phyloP scores from a whole-genome alignment of 2,113 vertebrate genomes.

The Onychorhynchus coronatus region DNA sequence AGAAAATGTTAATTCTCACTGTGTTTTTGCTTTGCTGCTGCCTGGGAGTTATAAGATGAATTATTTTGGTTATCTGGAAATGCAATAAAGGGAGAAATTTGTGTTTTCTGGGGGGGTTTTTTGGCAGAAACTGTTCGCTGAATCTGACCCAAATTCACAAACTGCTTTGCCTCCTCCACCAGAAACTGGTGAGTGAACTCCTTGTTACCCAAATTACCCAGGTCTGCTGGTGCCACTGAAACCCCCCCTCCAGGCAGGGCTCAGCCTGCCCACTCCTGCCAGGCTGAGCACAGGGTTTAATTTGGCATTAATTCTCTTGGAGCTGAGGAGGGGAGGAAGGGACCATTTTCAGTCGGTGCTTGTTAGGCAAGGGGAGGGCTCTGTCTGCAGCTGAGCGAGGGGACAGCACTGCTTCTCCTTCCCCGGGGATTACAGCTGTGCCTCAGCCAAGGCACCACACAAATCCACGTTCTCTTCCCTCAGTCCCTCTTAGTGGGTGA shows the following conservation, averaged over 20 bases:
- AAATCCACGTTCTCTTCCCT: not conserved
- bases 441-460: not conserved
- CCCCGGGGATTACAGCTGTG: not conserved
- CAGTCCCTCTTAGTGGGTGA: not conserved
- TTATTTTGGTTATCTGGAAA: not conserved
- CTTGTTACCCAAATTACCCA: not conserved
- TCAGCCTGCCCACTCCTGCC: not conserved
- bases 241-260: not conserved
- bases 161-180: slow-evolving; percentile 16
- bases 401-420: not conserved
- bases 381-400: not conserved
- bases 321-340: slow-evolving; percentile 3
- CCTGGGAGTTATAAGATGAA: not conserved
- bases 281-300: slow-evolving; percentile 25
- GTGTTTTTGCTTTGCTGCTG: not conserved
- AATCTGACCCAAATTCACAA: slow-evolving; percentile 33
- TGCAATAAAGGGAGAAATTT: not conserved
- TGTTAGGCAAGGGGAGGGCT: not conserved
- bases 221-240: not conserved
- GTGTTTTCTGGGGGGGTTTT: not conserved
- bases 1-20: not conserved
- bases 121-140: not conserved
- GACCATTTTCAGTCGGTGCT: not conserved
- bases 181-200: not conserved
- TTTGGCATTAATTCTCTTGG: not conserved